phyloP scores from a whole-genome alignment of 35 echinoderm and acorn worm species.

The Apostichopus parvimensis region DNA sequence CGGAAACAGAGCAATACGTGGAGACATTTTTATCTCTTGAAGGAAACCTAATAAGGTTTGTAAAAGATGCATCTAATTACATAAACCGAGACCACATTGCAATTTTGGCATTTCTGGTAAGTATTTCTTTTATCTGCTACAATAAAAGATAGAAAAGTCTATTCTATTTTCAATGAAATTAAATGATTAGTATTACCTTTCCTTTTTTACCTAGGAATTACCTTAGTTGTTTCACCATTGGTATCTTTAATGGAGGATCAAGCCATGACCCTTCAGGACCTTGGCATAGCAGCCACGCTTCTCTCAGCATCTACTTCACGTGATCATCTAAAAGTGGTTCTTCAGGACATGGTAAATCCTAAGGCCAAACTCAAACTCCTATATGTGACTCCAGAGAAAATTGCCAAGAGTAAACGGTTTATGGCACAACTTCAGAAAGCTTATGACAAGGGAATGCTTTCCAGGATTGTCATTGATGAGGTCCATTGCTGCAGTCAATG shows the following conservation, averaged over 20 bases:
- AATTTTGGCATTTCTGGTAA: too few species aligned
- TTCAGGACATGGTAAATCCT: conserved; percentile 64
- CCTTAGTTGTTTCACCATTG: conserved; percentile 88
- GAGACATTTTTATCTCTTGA: too few species aligned
- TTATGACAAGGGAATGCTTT: conserved; percentile 63
- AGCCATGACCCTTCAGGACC: conserved; percentile 66
- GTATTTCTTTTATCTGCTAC: too few species aligned
- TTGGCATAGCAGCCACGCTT: conserved; percentile 59
- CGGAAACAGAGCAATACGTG: too few species aligned
- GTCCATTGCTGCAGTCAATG: conserved; percentile 98
- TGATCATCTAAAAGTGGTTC: conserved; percentile 61
- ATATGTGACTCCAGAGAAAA: conserved; percentile 97
- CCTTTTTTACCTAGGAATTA: conserved; percentile 64
- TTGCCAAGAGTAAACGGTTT: conserved; percentile 96
- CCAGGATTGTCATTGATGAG: conserved; percentile 93
- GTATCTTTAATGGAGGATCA: conserved; percentile 98
- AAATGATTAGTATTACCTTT: background rate
- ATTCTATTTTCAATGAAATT: too few species aligned
- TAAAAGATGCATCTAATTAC: too few species aligned
- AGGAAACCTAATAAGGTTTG: too few species aligned
- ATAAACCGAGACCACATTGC: too few species aligned
- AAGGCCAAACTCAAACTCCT: conserved; percentile 73
- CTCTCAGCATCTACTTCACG: conserved; percentile 66
- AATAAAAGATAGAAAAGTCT: too few species aligned
- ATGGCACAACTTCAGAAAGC: conserved; percentile 90